Base-by-base conservation (phyloP, 2,888 invertebrate species). In the Drosophila neonasuta region DNA sequence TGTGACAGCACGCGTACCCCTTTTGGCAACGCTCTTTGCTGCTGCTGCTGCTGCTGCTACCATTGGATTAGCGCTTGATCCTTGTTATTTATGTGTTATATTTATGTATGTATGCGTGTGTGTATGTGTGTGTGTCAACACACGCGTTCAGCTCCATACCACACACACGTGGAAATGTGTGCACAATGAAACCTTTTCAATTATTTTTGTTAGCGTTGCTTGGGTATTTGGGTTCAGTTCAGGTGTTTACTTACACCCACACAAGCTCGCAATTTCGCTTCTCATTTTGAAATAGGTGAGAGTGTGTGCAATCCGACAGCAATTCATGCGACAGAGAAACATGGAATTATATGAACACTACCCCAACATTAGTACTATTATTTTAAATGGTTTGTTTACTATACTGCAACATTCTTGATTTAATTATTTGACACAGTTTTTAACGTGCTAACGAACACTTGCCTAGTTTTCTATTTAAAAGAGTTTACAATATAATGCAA, bases 131-230 rank as follows among this genome's bases (percentile, higher is more conserved):
- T 42, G 24, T 11, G 13, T 13, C 29, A 48, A 39, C 36, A 39
- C 39, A 29, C 17, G 17, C 13, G 20, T 24, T 2, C 13, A 11
- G 1, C 24, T 24, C n/a, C 58, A 24, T 65, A 52, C 49, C 54
- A 51, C 68, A 24, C 24, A 24, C 24, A 69, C 59, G 59, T 48
- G 42, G 32, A 64, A 54, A 44, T 57, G 59, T 68, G 76, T 49
- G 64, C 71, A 80, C 79, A 79, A 75, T 72, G 72, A 73, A 80
- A 73, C 82, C 73, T 85, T 82, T 81, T 85, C 83, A 82, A 80
- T 85, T 85, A 82, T 80, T 85, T 82, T 61, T 52, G 68, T 58
- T 58, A 61, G 55, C 68, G 52, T 63, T 68, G 50, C 51, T 65
- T 54, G 60, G 55, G 57, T 62, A 34, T 32, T 50, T n/a, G 50